Percentiles rank a stretch among this genome's conserved stretches.
Evolutionary conservation across 2,113 vertebrate species (phyloP).

Genomic region (Tretioscincus oriximinensis): DNA sequence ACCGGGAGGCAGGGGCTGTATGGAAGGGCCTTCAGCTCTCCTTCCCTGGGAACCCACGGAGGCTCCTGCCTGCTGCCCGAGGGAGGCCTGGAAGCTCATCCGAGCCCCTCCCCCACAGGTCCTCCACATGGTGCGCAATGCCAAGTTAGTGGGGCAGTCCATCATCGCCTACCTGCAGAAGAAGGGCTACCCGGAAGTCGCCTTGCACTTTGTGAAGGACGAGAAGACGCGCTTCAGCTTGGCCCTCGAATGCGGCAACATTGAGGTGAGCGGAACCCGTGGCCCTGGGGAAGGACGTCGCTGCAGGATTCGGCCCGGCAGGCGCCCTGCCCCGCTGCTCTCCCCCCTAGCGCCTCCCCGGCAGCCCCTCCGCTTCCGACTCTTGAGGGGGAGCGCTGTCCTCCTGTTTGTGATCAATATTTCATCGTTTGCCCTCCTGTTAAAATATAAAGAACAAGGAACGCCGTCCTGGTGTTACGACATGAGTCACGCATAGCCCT

Average conservation of each 20-base stretch:
- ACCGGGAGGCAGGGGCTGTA: no score
- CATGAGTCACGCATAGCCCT: no score
- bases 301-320: no score
- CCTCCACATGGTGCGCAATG: slow-evolving; percentile 95
- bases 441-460: no score
- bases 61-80: background rate
- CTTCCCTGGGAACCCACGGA: background rate
- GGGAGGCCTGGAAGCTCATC: background rate
- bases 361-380: no score
- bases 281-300: background rate
- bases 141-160: slow-evolving; percentile 95
- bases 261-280: slow-evolving; percentile 74
- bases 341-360: no score
- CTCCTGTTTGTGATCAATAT: no score
- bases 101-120: slow-evolving; percentile 72
- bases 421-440: no score
- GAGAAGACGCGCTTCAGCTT: slow-evolving; percentile 96
- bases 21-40: background rate
- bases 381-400: no score
- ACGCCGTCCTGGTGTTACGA: no score
- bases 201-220: slow-evolving; percentile 95
- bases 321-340: no score
- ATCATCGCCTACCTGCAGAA: slow-evolving; percentile 98
- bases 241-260: slow-evolving; percentile 93
- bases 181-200: slow-evolving; percentile 96